These are phyloP conservation scores for Molorchus minor DNA, from an alignment of 2,888 invertebrate species.

Conservation along the genomic window DNA sequence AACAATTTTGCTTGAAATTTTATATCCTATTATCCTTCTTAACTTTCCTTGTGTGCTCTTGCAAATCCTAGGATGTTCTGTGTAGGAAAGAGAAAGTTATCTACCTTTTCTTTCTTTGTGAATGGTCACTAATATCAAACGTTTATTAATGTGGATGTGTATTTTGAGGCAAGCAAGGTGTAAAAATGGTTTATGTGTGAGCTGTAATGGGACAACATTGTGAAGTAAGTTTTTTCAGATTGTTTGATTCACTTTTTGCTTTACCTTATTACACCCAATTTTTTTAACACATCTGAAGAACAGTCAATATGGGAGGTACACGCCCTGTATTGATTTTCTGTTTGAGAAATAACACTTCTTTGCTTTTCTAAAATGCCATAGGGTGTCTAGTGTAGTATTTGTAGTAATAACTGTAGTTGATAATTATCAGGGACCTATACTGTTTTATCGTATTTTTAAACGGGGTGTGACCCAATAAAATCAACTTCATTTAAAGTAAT, in stretches of 20 bases:
- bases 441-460: too few species aligned
- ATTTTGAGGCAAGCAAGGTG: slow-evolving; percentile 27
- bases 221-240: slow-evolving; percentile 26
- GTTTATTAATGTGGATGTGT: slow-evolving; percentile 27
- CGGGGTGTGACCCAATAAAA: too few species aligned
- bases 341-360: slow-evolving; percentile 1
- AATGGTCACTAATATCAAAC: slow-evolving; percentile 24
- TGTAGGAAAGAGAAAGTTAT: slow-evolving; percentile 2
- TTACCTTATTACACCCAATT: slow-evolving; percentile 14
- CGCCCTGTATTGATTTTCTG: neutral
- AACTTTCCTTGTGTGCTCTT: slow-evolving; percentile 1
- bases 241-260: slow-evolving; percentile 22
- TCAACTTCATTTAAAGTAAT: too few species aligned
- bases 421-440: too few species aligned
- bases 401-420: too few species aligned
- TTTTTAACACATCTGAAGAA: slow-evolving; percentile 8
- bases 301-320: neutral
- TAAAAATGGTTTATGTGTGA: slow-evolving; percentile 27
- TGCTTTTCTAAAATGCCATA: neutral
- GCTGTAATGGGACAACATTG: slow-evolving; percentile 22
- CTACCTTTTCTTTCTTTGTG: slow-evolving; percentile 8
- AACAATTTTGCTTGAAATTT: slow-evolving; percentile 11
- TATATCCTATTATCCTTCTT: neutral
- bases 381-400: neutral
- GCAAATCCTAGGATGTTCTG: slow-evolving; percentile 1